Conservation (phyloP, 2,797 vertebrate genomes). For the Telmatherina bonti region DNA sequence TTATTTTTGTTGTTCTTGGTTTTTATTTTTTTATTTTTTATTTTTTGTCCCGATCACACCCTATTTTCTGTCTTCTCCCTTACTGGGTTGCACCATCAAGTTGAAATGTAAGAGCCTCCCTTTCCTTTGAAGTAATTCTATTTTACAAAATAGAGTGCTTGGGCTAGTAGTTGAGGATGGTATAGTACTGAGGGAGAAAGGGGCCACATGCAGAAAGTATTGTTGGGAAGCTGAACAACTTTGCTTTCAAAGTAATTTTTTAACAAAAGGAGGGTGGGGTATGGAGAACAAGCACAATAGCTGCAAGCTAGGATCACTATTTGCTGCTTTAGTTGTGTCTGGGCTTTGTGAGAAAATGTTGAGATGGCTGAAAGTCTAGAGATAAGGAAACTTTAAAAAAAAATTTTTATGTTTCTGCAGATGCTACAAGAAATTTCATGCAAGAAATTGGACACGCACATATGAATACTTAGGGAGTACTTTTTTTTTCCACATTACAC, state of each 20-base stretch:
- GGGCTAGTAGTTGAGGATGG: slow-evolving; percentile 24
- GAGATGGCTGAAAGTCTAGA: background rate
- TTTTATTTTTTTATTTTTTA: slow-evolving; percentile 12
- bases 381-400: background rate
- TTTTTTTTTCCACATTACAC: background rate
- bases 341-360: slow-evolving; percentile 10
- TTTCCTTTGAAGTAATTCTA: slow-evolving; percentile 42
- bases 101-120: slow-evolving; percentile 38
- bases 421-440: background rate
- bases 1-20: background rate
- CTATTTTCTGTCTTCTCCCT: slow-evolving; percentile 8
- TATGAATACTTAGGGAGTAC: background rate
- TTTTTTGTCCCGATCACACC: slow-evolving; percentile 26
- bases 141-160: slow-evolving; percentile 48
- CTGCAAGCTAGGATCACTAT: slow-evolving; percentile 6
- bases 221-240: slow-evolving; percentile 39
- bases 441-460: too few species aligned
- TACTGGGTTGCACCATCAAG: slow-evolving; percentile 2
- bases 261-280: slow-evolving; percentile 22
- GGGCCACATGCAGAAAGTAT: slow-evolving; percentile 38
- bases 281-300: background rate
- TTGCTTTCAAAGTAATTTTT: slow-evolving; percentile 45
- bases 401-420: background rate
- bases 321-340: slow-evolving; percentile 7
- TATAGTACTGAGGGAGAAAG: background rate